These are phyloP conservation scores for Hyperoodon ampullatus DNA, from an alignment of 2,113 vertebrate species.

Conservation along the genomic window DNA sequence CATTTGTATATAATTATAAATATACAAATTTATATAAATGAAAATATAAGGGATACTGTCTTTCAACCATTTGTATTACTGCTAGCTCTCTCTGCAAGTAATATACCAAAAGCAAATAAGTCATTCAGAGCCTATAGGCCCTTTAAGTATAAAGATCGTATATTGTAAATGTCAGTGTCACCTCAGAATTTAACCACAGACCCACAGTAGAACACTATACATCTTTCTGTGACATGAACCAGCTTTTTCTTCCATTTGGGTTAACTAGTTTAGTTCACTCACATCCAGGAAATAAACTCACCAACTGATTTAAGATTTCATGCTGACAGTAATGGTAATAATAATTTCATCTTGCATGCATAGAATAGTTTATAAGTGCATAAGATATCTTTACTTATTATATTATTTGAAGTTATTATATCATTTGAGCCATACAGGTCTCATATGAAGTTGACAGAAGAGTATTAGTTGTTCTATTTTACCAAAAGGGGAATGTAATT, in stretches of 20 bases:
- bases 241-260: neutral
- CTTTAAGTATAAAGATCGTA: neutral
- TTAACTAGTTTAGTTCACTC: constrained; percentile 34
- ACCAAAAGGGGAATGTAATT: neutral
- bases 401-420: neutral
- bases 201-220: neutral
- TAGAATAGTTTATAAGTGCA: neutral
- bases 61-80: neutral
- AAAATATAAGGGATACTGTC: neutral
- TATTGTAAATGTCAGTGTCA: neutral
- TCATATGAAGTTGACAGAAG: neutral
- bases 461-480: neutral
- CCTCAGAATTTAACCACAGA: constrained; percentile 8
- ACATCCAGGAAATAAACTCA: constrained; percentile 15
- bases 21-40: neutral
- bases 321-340: neutral
- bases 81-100: neutral
- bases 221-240: neutral
- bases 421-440: neutral
- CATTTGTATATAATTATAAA: constrained; percentile 7
- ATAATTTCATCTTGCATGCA: constrained; percentile 7
- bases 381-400: neutral
- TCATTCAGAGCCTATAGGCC: neutral
- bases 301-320: neutral
- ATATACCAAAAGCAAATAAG: neutral